These are phyloP conservation scores for Papilio protenor DNA, from an alignment of 2,888 invertebrate genomes.

Conservation along the genomic window DNA sequence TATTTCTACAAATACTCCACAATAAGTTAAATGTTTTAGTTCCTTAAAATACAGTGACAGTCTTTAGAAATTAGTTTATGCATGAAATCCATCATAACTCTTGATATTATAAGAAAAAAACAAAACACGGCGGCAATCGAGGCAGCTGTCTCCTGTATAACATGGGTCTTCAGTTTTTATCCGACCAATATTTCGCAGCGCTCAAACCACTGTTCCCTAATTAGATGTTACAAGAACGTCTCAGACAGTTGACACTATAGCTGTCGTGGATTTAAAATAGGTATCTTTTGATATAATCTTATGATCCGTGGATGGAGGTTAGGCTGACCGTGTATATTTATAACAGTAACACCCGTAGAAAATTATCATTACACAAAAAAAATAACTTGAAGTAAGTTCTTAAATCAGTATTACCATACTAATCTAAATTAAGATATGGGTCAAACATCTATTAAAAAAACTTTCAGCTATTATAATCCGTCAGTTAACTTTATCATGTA, in stretches of 20 bases:
- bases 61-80: neutral
- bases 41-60: neutral
- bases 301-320: neutral
- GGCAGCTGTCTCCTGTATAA: conserved; percentile 26
- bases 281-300: neutral
- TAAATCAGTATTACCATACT: neutral
- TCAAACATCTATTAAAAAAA: neutral
- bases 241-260: neutral
- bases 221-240: conserved; percentile 11
- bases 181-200: conserved; percentile 1
- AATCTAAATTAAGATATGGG: neutral
- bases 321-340: neutral
- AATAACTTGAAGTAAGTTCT: neutral
- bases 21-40: neutral
- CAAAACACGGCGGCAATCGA: conserved; percentile 1
- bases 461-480: neutral
- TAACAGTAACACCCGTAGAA: neutral
- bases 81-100: neutral
- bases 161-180: conserved; percentile 28
- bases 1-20: no score
- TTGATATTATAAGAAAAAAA: conserved; percentile 1
- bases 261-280: neutral
- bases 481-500: neutral
- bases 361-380: neutral
- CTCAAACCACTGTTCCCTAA: neutral